Conservation (phyloP, 1,140 invertebrate genomes). For the Drosophila novamexicana region DNA sequence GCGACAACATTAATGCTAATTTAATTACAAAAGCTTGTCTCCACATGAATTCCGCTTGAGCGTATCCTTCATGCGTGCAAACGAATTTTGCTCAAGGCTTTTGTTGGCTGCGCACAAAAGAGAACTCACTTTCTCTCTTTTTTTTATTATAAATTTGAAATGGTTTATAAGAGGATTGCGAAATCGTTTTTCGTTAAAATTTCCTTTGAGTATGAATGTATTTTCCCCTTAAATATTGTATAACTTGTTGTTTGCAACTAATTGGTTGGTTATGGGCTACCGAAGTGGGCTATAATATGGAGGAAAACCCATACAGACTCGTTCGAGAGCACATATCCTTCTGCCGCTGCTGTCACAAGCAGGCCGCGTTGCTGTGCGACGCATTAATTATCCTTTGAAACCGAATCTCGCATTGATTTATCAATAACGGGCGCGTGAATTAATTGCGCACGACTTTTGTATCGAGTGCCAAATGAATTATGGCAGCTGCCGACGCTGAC, state of each 20-base stretch:
- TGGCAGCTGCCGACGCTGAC: conserved; percentile 31
- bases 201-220: neutral
- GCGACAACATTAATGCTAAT: conserved; percentile 68
- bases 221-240: neutral
- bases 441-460: conserved; percentile 68
- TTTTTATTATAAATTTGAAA: neutral
- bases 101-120: conserved; percentile 1
- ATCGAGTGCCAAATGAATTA: conserved; percentile 61
- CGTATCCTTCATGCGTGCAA: conserved; percentile 25
- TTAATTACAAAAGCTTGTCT: conserved; percentile 69
- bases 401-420: conserved; percentile 65
- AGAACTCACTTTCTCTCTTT: conserved; percentile 4
- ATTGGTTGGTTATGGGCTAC: conserved; percentile 2
- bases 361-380: conserved; percentile 44
- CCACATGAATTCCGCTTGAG: conserved; percentile 31
- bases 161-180: neutral
- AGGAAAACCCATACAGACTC: neutral
- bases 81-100: conserved; percentile 25
- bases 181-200: neutral
- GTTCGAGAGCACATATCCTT: neutral
- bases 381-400: conserved; percentile 80
- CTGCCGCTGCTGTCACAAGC: conserved; percentile 49
- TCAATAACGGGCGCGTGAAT: conserved; percentile 62
- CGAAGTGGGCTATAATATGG: neutral
- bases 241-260: neutral